Base-by-base conservation (phyloP, 2,797 vertebrate species). In the Lutra lutra region DNA sequence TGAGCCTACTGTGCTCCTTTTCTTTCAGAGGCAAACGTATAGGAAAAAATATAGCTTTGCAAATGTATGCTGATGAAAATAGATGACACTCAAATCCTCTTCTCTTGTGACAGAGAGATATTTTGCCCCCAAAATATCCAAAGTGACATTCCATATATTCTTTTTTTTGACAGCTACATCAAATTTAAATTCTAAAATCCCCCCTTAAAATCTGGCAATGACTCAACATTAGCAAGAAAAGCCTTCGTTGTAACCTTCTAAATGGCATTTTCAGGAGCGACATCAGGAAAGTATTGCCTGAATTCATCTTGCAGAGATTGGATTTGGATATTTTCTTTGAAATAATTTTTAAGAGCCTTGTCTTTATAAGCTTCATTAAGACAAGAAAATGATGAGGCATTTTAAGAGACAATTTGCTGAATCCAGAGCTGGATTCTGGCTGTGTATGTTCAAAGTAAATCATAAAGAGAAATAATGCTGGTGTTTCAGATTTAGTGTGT, bases 321-420 rank as follows among this genome's bases (percentile, higher is more conserved):
- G 5, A 96, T 73, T 58, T 91, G 29, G 27, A 14, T 87, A 89
- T 85, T 91, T 96, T 90, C 66, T 95, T 93, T 62, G 62, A 92
- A 91, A 94, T 79, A 66, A 73, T 70, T 94, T 93, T 73, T 92
- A 64, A 96, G 13, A 92, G 29, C 11, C 32, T 79, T 91, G 72
- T 84, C 66, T 91, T 79, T 56, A n/a, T 86, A 91, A 96, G 86
- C 27, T 64, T 96, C 93, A 90, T 95, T 96, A 97, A 94, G 68
- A 91, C 32, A 96, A 73, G 95, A 95, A 96, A 91, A 92, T 64
- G 48, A 94, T 38, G 56, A 91, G 35, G 20, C 23, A 75, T 86
- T 90, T 92, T 72, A 82, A 54, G 75, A 94, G 66, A 92, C 32
- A 90, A 62, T 89, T 91, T 89, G 43, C 94, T 96, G 62, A 85